Evolutionary conservation across 2,113 vertebrate species (phyloP).

Genomic region (Prochilodus magdalenae): DNA sequence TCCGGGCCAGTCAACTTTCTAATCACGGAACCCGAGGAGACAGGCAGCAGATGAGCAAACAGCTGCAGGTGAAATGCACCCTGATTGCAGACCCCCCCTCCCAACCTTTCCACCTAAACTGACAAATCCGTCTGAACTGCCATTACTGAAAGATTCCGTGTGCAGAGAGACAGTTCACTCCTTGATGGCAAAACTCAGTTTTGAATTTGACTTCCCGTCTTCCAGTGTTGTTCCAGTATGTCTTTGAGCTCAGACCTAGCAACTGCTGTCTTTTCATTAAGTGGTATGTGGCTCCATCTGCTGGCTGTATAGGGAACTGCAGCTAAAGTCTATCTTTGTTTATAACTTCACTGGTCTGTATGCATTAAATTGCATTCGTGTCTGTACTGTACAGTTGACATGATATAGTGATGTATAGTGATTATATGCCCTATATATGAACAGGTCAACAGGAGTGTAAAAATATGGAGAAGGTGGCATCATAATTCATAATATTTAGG

Average conservation of each 20-base stretch:
- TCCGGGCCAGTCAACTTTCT: conserved; percentile 1
- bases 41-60: background rate
- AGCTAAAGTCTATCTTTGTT: background rate
- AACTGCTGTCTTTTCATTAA: background rate
- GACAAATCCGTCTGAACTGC: background rate
- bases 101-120: background rate
- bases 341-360: background rate
- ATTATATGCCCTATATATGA: too few species aligned
- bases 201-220: too few species aligned
- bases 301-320: conserved; percentile 27
- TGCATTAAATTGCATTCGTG: too few species aligned
- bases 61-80: background rate
- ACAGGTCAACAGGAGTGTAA: too few species aligned
- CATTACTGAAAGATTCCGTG: background rate
- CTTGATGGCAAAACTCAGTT: too few species aligned
- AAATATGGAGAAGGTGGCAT: too few species aligned
- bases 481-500: too few species aligned
- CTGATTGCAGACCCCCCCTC: background rate
- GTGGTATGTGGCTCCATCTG: conserved; percentile 43
- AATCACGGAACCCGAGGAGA: background rate
- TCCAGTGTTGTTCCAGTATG: background rate
- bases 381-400: too few species aligned
- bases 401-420: too few species aligned
- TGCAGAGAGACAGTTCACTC: background rate
- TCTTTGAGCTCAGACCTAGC: background rate